Evolutionary conservation across 2,797 vertebrate genomes (phyloP), one percentile per base, ranked within the genome.

Genomic region (Chromobotia macracanthus): DNA sequence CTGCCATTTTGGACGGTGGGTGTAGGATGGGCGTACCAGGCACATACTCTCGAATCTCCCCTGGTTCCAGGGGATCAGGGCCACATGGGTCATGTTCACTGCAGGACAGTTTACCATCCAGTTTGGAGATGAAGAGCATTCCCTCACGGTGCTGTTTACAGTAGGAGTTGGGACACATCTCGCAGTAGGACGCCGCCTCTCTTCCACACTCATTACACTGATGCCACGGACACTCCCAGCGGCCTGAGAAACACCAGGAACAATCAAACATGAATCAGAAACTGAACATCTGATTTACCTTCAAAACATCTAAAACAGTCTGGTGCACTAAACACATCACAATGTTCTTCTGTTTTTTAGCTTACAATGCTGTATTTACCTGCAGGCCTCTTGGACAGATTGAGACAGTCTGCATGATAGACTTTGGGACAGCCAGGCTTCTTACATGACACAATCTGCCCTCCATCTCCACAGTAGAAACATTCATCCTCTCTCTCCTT

Each of bases 181-280:
- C 97, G 0, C 98, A 99, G 91, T 96, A 98, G 0, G 97, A 99
- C 64, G 96, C 96, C 0, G 98, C 96, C 87, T 99, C 97, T 84
- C 95, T 95, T 56, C 94, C 95, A 61, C 98, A 99, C 72, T 94
- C 21, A 13, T 98, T 97, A 90, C 98, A 99, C 88, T 99, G 97
- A 89, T 99, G 98, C 98, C 98, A 99, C 0, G 98, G 98, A 91
- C 98, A 99, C 87, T 99, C 98, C 98, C 98, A 99, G 61, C 98
- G 98, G 69, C 98, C 98, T 99, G 91, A 21, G 56, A 8, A n/a
- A 11, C 15, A 19, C 1, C 21, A 58, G 23, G 16, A 1, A 68
- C 21, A 44, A 28, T 46, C 16, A 56, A 6, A 44, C 23, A 25
- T 44, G 48, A 64, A 16, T 64, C 5, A 51, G 13, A 35, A 50